phyloP scores from a whole-genome alignment of 2,888 invertebrate genomes.

The Sarcophaga carnaria region DNA sequence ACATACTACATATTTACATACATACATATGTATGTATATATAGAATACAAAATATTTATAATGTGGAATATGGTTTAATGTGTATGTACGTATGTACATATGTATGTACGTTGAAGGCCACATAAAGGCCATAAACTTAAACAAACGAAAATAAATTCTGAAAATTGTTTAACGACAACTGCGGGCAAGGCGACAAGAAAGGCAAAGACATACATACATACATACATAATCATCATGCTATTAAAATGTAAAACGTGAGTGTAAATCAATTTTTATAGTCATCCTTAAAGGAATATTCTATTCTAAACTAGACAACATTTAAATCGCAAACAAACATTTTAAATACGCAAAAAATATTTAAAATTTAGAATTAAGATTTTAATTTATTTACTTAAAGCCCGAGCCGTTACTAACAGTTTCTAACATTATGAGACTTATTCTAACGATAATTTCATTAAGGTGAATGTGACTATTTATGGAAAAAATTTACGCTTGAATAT shows the following conservation, averaged over 20 bases:
- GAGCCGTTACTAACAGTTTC: too few species aligned
- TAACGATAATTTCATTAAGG: too few species aligned
- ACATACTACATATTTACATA: not conserved
- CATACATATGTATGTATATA: not conserved
- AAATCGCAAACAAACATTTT: too few species aligned
- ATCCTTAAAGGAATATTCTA: not conserved
- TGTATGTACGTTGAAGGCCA: not conserved
- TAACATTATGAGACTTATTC: too few species aligned
- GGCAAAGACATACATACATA: too few species aligned
- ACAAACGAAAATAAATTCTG: constrained; percentile 20
- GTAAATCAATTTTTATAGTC: not conserved
- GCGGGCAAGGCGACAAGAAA: constrained; percentile 4
- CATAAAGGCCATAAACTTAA: constrained; percentile 38
- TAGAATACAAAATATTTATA: too few species aligned
- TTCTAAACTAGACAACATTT: too few species aligned
- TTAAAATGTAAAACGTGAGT: constrained; percentile 48
- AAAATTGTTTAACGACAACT: not conserved
- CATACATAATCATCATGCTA: constrained; percentile 32
- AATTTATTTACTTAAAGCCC: too few species aligned
- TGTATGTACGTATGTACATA: not conserved
- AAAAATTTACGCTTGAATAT: too few species aligned
- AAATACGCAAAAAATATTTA: too few species aligned
- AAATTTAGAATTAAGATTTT: too few species aligned
- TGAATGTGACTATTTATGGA: too few species aligned
- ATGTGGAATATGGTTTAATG: not conserved